phyloP scores from a whole-genome alignment of 2,888 invertebrate species.

The Tachystola acroxantha region DNA sequence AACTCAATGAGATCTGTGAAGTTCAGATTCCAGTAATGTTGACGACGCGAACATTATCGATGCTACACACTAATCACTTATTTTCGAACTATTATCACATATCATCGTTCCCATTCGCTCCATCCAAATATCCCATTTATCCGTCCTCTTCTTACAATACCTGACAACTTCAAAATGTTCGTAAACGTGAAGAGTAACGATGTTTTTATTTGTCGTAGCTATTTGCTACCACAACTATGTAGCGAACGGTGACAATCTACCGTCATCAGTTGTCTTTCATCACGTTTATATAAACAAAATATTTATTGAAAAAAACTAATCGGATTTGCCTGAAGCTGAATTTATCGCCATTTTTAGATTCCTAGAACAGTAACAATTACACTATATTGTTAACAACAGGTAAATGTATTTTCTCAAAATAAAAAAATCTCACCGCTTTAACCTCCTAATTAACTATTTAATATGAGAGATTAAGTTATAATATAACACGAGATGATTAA shows the following conservation, averaged over 20 bases:
- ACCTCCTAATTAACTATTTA: conserved; percentile 29
- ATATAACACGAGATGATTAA: conserved; percentile 25
- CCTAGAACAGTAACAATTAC: conserved; percentile 37
- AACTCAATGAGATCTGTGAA: conserved; percentile 36
- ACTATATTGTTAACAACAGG: conserved; percentile 49
- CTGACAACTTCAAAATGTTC: conserved; percentile 5
- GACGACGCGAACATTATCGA: conserved; percentile 26
- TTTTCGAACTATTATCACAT: conserved; percentile 68
- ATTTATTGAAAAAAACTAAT: background rate
- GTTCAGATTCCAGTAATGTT: conserved; percentile 30
- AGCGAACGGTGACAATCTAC: background rate
- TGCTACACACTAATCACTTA: conserved; percentile 42
- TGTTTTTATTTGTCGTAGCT: conserved; percentile 5
- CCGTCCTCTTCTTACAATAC: conserved; percentile 18
- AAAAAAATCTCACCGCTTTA: conserved; percentile 41
- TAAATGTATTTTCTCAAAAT: conserved; percentile 69
- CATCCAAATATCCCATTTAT: conserved; percentile 26
- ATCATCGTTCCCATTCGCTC: conserved; percentile 42
- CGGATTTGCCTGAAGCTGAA: conserved; percentile 22
- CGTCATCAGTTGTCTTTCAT: background rate
- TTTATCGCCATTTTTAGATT: background rate
- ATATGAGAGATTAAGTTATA: conserved; percentile 15
- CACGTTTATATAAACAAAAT: background rate
- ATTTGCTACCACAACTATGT: background rate
- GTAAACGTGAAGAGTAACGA: conserved; percentile 15